Evolutionary conservation across 2,888 invertebrate genomes (phyloP).

Genomic region (Agrilus cyanescens): DNA sequence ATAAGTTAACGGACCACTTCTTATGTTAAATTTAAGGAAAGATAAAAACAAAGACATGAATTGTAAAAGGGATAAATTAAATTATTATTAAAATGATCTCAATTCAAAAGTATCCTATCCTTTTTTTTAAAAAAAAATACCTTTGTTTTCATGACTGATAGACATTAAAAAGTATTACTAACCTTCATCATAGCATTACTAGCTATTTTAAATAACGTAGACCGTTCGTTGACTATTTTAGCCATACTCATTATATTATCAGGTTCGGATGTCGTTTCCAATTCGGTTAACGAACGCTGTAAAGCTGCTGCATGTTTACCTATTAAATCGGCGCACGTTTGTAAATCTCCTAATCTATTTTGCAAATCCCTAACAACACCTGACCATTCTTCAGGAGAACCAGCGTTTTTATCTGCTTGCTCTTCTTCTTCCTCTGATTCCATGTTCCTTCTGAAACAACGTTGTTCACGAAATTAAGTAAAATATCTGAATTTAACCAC

Average conservation of each 20-base stretch:
- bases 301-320: constrained; percentile 77
- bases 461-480: no score
- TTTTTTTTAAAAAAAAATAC: neutral
- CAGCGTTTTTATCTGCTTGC: constrained; percentile 41
- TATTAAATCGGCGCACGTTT: constrained; percentile 85
- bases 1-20: no score
- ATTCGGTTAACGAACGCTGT: constrained; percentile 66
- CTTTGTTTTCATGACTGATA: neutral
- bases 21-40: no score
- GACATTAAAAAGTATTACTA: constrained; percentile 30
- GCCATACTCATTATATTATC: constrained; percentile 53
- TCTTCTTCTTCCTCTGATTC: constrained; percentile 60
- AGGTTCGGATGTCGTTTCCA: constrained; percentile 48
- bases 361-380: constrained; percentile 60
- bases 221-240: constrained; percentile 85
- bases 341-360: constrained; percentile 75
- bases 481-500: constrained; percentile 3
- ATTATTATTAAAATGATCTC: no score
- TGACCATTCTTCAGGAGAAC: constrained; percentile 42
- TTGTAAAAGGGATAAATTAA: no score
- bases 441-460: constrained; percentile 44
- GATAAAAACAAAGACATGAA: no score
- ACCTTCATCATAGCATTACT: constrained; percentile 96
- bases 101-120: no score
- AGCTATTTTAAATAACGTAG: constrained; percentile 90